These are phyloP conservation scores for Notocelia uddmanniana DNA, from an alignment of 2,888 invertebrate species.

Conservation along the genomic window DNA sequence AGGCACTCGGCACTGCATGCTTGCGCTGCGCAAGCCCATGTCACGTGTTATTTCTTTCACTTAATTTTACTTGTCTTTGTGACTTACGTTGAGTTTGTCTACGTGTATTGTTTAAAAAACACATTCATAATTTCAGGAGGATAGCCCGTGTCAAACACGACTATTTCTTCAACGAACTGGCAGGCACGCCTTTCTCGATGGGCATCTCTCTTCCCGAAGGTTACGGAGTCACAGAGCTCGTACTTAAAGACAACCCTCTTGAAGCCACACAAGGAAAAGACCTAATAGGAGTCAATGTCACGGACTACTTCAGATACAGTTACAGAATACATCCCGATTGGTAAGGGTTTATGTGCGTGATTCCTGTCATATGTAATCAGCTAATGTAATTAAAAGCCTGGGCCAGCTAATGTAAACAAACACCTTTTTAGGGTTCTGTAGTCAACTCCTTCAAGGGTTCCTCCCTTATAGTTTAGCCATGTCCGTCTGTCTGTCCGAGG, in stretches of 20 bases:
- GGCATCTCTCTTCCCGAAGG: constrained; percentile 93
- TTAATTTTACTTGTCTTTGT: no score
- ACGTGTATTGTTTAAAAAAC: neutral
- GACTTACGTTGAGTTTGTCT: no score
- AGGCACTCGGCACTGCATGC: no score
- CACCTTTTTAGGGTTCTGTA: no score
- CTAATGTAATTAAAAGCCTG: no score
- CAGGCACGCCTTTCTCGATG: constrained; percentile 94
- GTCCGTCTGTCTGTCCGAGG: no score
- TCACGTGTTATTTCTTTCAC: no score
- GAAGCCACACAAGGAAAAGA: constrained; percentile 88
- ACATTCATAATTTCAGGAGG: constrained; percentile 70
- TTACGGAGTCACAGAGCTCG: constrained; percentile 91
- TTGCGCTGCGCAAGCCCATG: no score
- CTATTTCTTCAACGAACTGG: constrained; percentile 93
- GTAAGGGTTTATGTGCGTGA: constrained; percentile 73
- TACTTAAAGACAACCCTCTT: constrained; percentile 92
- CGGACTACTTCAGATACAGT: constrained; percentile 90
- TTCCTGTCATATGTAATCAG: neutral
- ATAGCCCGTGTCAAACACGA: constrained; percentile 92
- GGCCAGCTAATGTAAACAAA: no score
- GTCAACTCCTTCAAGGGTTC: no score
- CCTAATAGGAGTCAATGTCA: constrained; percentile 89
- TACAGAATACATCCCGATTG: constrained; percentile 95
- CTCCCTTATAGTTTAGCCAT: no score